Conservation (phyloP, 2,888 invertebrate genomes). For the Agrochola litura region DNA sequence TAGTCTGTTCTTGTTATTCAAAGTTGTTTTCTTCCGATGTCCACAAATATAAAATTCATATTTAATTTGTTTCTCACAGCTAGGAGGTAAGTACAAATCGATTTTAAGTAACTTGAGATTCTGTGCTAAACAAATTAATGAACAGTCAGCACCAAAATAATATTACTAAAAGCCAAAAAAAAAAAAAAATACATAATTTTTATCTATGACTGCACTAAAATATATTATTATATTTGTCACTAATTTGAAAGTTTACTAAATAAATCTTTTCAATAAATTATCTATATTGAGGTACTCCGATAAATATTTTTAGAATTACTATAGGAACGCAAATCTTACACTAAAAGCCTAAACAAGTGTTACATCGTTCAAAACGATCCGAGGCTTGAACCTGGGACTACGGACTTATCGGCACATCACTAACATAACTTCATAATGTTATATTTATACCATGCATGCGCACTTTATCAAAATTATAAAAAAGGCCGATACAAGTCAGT, state of each 20-base stretch:
- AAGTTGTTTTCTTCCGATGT: not conserved
- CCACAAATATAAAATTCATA: not conserved
- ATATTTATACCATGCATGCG: constrained; percentile 37
- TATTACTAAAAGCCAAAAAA: constrained; percentile 26
- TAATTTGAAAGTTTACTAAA: constrained; percentile 21
- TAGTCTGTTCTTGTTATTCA: constrained; percentile 6
- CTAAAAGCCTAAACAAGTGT: constrained; percentile 54
- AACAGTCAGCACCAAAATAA: constrained; percentile 49
- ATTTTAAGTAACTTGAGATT: constrained; percentile 45
- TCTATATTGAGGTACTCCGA: constrained; percentile 75
- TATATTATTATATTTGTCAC: constrained; percentile 37
- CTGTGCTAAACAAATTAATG: constrained; percentile 31
- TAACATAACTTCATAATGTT: constrained; percentile 40
- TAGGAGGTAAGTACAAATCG: constrained; percentile 24
- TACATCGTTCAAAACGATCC: constrained; percentile 49
- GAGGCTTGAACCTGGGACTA: constrained; percentile 45
- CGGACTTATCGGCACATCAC: constrained; percentile 36
- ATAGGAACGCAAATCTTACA: constrained; percentile 85
- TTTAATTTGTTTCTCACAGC: constrained; percentile 8
- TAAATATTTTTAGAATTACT: constrained; percentile 75
- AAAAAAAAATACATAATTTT: constrained; percentile 14
- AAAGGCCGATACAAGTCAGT: constrained; percentile 43
- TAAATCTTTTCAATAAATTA: constrained; percentile 38
- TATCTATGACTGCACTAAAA: constrained; percentile 34
- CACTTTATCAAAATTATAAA: constrained; percentile 50